These are phyloP conservation scores for Cryptotis parvus DNA, from an alignment of 2,113 vertebrate genomes.

Conservation along the genomic window DNA sequence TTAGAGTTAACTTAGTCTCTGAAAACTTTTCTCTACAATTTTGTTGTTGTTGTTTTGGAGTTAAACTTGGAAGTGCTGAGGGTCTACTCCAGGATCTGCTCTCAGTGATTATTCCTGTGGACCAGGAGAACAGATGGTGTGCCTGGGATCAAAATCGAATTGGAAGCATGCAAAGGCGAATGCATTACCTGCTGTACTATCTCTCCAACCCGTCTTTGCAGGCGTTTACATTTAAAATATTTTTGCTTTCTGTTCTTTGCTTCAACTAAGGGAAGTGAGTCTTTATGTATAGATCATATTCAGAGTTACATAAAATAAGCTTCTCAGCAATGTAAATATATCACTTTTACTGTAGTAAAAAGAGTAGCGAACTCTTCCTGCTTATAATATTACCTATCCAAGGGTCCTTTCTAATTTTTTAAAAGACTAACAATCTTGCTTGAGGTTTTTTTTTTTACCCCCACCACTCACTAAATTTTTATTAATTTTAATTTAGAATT, in stretches of 20 bases:
- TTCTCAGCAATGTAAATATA: neutral
- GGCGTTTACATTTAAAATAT: too few species aligned
- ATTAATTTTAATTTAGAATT: constrained; percentile 15
- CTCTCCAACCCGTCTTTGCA: neutral
- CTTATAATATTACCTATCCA: neutral
- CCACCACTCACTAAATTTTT: neutral
- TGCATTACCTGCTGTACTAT: too few species aligned
- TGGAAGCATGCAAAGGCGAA: too few species aligned
- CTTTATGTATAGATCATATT: neutral
- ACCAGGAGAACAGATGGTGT: too few species aligned
- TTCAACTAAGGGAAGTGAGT: neutral
- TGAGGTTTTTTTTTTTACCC: neutral
- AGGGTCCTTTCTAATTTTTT: neutral
- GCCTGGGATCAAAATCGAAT: too few species aligned
- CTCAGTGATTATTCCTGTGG: too few species aligned
- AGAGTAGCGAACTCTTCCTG: neutral
- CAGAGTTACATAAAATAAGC: neutral
- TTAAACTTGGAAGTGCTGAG: too few species aligned
- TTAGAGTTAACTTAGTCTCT: neutral
- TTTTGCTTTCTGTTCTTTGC: neutral
- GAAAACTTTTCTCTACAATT: neutral
- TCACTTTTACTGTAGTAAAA: neutral
- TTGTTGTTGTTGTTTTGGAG: too few species aligned
- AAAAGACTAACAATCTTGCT: neutral
- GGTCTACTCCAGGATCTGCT: too few species aligned